Evolutionary conservation across 2,888 invertebrate species (phyloP), one percentile per base, ranked within the genome.

Genomic region (Drosophila tripunctata): DNA sequence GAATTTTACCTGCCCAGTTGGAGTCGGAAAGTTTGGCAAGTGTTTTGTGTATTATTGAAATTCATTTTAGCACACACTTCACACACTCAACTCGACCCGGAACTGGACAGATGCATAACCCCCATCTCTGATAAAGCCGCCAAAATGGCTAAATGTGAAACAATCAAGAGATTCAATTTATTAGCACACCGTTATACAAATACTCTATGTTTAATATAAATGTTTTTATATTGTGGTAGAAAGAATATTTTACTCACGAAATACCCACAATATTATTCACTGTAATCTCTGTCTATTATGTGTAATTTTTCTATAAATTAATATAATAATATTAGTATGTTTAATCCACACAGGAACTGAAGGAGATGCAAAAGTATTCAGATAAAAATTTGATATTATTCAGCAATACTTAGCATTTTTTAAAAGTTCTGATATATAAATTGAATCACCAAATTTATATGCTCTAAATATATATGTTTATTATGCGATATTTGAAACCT

Each of bases 21-120:
- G 69, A 44, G 51, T 21, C 15, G 41, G 19, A 21, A 22, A 48
- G 22, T 27, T 33, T 44, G 35, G 15, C 35, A 47, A 41, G 66
- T 54, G 54, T 36, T 78, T 78, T 72, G 33, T 70, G 68, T 71
- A 82, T 79, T 85, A 88, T 87, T 78, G 74, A 79, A 89, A 87
- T 81, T 69, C 78, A 71, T 72, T 87, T 80, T 70, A 73, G 38
- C 55, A 35, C 64, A 31, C 12, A 36, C 35, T 22, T 14, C 30
- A n/a, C 21, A 21, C 27, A 17, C 17, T 36, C 36, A 24, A 33
- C 8, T 24, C 35, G 33, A 10, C 14, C 41, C 30, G 17, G 44
- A 10, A 19, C 41, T 33, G 17, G 44, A 24, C 35, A 24, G 31
- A 31, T 50, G 21, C 45, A 15, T 41, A 24, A 41, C 6, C 6